Conservation (phyloP, 2,888 invertebrate species). For the Bombyx huttoni region DNA sequence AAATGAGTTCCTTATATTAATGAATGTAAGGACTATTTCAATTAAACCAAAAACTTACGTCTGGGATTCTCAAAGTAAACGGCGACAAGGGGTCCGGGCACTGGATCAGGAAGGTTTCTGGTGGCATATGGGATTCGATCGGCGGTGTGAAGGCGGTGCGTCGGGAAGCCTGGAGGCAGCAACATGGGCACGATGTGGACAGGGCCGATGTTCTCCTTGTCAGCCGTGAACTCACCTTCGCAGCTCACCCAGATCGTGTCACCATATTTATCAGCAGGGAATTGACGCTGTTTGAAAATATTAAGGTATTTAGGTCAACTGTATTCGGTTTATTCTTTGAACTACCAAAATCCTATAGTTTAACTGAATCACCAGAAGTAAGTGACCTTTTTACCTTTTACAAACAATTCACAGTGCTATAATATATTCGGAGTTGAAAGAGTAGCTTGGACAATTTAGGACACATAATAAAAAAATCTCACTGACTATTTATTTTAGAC, state of each 20-base stretch:
- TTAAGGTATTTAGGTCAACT: neutral
- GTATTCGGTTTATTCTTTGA: no score
- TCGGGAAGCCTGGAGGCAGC: constrained; percentile 71
- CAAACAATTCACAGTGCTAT: no score
- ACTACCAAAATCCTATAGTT: no score
- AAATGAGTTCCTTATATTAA: no score
- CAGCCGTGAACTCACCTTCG: constrained; percentile 81
- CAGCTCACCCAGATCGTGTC: constrained; percentile 87
- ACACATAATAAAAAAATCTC: no score
- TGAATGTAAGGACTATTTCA: neutral
- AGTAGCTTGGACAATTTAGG: no score
- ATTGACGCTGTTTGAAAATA: constrained; percentile 22
- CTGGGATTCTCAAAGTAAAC: constrained; percentile 55
- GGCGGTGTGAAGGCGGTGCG: constrained; percentile 47
- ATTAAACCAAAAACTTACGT: constrained; percentile 26
- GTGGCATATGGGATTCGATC: constrained; percentile 45
- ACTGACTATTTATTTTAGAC: no score
- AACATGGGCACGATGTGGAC: constrained; percentile 78
- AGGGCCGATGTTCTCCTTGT: constrained; percentile 82
- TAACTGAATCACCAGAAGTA: no score
- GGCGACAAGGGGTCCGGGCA: constrained; percentile 45
- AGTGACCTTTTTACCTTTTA: no score
- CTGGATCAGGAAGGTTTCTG: constrained; percentile 39
- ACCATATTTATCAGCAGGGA: constrained; percentile 47
- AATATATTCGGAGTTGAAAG: no score